Base-by-base conservation (phyloP, 1,140 invertebrate genomes). In the Lasaia peninsularis region DNA sequence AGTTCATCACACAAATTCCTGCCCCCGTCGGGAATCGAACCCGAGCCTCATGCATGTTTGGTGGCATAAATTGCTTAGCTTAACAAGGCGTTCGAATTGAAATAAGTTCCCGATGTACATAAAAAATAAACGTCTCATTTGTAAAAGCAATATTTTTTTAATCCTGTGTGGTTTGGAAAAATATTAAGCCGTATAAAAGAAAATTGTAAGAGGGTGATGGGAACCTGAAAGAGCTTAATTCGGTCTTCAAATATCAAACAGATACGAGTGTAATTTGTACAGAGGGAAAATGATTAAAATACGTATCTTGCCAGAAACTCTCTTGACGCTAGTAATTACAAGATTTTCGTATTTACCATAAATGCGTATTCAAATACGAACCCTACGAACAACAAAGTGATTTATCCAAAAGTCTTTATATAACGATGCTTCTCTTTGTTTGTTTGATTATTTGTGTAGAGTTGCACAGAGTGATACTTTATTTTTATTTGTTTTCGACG, bases 261-360 rank as follows among this genome's bases (percentile, higher is more conserved):
- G 37, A 44, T 44, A 44, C 37, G 37, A 44, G 37, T 44, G 37
- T 20, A 44, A 44, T 44, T 44, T 18, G 18, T 40, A 40, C 37
- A 18, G 37, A 44, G 37, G 37, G 37, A 44, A 44, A 44, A 44
- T 44, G 37, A 44, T 44, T 44, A 44, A 44, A 44, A 44, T 44
- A 44, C 37, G 37, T 44, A 44, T 44, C 18, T 44, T 18, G 9
- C 37, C 37, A 44, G 3, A 54, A 18, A 37, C 53, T 28, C 16
- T 21, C 21, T 28, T 37, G 20, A 55, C 28, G 20, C 35, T 37
- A 24, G 24, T 55, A 55, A 55, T 55, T 55, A 55, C 53, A 24
- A 60, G 40, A 52, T 52, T 40, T 12, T 63, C n/a, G 49, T 32
- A 52, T 60, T 65, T 62, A 54, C 51, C 58, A 55, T 49, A 20